Evolutionary conservation across 2,113 vertebrate genomes (phyloP).

Genomic region (Forbesichthys papilliferus): DNA sequence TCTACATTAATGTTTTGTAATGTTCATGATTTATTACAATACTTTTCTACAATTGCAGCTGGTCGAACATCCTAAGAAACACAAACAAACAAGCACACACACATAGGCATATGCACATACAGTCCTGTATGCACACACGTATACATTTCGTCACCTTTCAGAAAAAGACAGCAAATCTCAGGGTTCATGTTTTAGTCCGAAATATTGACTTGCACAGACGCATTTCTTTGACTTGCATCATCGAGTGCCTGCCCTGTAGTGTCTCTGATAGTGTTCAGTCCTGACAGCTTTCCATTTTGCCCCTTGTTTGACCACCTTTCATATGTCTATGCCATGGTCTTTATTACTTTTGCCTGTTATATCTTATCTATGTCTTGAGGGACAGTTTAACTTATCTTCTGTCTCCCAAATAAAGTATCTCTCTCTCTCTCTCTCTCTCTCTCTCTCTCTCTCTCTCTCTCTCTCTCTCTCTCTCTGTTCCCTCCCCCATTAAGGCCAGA

Average conservation of each 20-base stretch:
- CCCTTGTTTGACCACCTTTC: background rate
- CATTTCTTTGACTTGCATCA: slow-evolving; percentile 39
- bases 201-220: slow-evolving; percentile 30
- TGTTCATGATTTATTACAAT: too few relatives aligned
- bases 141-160: background rate
- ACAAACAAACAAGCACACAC: background rate
- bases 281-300: background rate
- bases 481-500: background rate
- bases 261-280: slow-evolving; percentile 7
- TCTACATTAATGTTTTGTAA: too few relatives aligned
- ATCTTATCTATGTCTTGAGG: background rate
- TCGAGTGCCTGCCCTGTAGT: slow-evolving; percentile 9
- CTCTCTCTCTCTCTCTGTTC: background rate
- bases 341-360: background rate
- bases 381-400: slow-evolving; percentile 6
- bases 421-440: slow-evolving; percentile 20
- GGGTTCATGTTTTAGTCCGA: slow-evolving; percentile 16
- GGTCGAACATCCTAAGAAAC: slow-evolving; percentile 27
- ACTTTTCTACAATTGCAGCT: background rate
- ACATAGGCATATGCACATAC: background rate
- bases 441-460: slow-evolving; percentile 5
- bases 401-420: slow-evolving; percentile 11
- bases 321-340: background rate
- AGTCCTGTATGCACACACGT: background rate
- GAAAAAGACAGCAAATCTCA: slow-evolving; percentile 11